Base-by-base conservation (phyloP, 2,888 invertebrate genomes). In the Chaetogeoica ovagalla region DNA sequence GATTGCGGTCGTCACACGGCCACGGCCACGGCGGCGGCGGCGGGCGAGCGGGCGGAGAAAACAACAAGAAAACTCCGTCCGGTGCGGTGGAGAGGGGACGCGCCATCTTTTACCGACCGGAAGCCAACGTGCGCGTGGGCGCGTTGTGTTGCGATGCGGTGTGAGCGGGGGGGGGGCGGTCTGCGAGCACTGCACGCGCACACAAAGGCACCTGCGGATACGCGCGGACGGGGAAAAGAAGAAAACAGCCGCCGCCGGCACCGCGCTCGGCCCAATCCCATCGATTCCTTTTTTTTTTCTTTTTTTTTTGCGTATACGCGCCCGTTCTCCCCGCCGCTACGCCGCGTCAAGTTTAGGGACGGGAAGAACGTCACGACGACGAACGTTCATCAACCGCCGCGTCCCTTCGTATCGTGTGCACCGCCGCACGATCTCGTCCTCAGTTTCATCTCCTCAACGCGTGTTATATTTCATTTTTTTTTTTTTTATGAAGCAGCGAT, bases 101-200 rank as follows among this genome's bases (percentile, higher is more conserved):
- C 62, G 77, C 77, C 77, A 77, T 77, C 77, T 77, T 77, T 77
- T 77, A 62, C 77, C 77, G 77, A 60, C 68, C 77, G 77, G 77
- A 77, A 69, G 77, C 69, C 48, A 65, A 65, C 37, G 59, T 5
- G 69, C 0, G 15, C 6, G 21, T 63, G 21, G 19, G 30, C 23
- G 21, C 7, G 23, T 52, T 21, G 6, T n/a, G n/a, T n/a, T n/a
- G 39, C 19, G n/a, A 2, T n/a, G 57, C 15, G 57, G 30, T 30
- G 30, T 9, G 43, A 43, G 19, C 19, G 55, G 68, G 9, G 15
- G 60, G 60, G 17, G 39, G 30, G 48, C 21, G 23, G 69, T 59
- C 21, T 1, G 30, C 15, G 69, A 2, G 21, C 37, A 3, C 19
- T 11, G 57, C 17, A 11, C 6, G 8, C 55, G 57, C 57, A 43